Base-by-base conservation (phyloP, 2,888 invertebrate genomes). In the Linnaemya tessellans region DNA sequence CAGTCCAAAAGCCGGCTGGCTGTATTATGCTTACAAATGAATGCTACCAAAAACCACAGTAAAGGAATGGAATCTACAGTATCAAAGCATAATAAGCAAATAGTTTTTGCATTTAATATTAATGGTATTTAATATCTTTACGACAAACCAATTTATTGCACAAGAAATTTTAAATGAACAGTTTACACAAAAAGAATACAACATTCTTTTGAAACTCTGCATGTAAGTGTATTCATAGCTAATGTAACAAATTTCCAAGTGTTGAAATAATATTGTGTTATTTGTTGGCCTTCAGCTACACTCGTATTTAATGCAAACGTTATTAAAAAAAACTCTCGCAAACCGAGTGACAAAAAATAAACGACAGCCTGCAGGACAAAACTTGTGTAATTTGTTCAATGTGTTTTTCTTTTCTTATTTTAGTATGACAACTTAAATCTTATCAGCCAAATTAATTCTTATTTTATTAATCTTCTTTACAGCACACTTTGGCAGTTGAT, bases 371-470 rank as follows among this genome's bases (percentile, higher is more conserved):
- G 46, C 38, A 20, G 4, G 13, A 38, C 49, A 20, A 81, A 78
- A 74, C 35, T 74, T 64, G 77, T n/a, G 65, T 75, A 85, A 82
- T 85, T 82, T 85, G 75, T 71, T 82, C 18, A 80, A 73, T 77
- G 62, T 70, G 54, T 56, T 30, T 67, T 49, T 35, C 15, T 41
- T 22, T 65, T 62, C 49, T 71, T 49, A 41, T 75, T 20, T 38
- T n/a, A 38, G 81, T 64, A 80, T 70, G 85, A 75, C 85, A 82
- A 79, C 65, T 79, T 74, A 79, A 84, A 85, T 85, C 81, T 81
- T 85, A 82, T 82, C 82, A 75, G 71, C 65, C 78, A 80, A 82
- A 80, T 82, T 82, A 85, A 85, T 85, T 85, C 70, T 80, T 80
- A 80, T 85, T 82, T 82, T 82, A 82, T 79, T 85, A 85, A 85